Evolutionary conservation across 1,140 invertebrate species (phyloP).

Genomic region (Conus ventricosus): DNA sequence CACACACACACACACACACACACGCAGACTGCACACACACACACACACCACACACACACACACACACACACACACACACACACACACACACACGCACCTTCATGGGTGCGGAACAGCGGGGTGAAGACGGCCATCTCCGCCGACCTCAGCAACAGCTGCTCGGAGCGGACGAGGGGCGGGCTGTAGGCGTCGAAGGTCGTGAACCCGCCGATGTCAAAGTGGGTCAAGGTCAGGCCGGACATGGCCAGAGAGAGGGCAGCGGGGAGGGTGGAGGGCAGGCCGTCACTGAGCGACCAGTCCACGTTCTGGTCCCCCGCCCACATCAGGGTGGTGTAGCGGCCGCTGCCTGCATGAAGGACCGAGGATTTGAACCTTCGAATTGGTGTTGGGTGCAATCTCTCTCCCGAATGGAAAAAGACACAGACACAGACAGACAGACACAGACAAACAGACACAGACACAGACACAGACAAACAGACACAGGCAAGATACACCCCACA

Average conservation of each 20-base stretch:
- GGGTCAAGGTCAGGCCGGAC: conserved; percentile 71
- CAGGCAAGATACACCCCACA: no score
- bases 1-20: conserved; percentile 16
- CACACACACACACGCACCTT: conserved; percentile 60
- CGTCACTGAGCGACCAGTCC: conserved; percentile 72
- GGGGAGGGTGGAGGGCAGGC: conserved; percentile 69
- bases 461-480: not conserved
- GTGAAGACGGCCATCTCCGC: conserved; percentile 75
- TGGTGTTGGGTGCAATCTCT: not conserved
- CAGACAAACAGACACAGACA: not conserved
- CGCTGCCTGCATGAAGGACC: conserved; percentile 46
- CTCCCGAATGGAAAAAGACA: not conserved
- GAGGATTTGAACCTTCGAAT: not conserved
- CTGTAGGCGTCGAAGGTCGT: conserved; percentile 63
- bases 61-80: conserved; percentile 12
- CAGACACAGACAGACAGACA: no score
- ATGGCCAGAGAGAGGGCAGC: conserved; percentile 70
- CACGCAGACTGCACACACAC: not conserved
- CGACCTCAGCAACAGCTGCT: conserved; percentile 72
- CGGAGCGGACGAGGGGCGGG: conserved; percentile 52
- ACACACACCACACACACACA: conserved; percentile 17
- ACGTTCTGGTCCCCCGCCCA: conserved; percentile 76
- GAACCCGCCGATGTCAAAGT: conserved; percentile 75
- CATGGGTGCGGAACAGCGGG: conserved; percentile 74
- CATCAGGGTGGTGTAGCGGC: conserved; percentile 66